Percentiles rank a stretch among this genome's conserved stretches.
These are phyloP conservation scores for Xestoiulus laeticollis DNA, from an alignment of 2,888 invertebrate genomes.

Conservation along the genomic window DNA sequence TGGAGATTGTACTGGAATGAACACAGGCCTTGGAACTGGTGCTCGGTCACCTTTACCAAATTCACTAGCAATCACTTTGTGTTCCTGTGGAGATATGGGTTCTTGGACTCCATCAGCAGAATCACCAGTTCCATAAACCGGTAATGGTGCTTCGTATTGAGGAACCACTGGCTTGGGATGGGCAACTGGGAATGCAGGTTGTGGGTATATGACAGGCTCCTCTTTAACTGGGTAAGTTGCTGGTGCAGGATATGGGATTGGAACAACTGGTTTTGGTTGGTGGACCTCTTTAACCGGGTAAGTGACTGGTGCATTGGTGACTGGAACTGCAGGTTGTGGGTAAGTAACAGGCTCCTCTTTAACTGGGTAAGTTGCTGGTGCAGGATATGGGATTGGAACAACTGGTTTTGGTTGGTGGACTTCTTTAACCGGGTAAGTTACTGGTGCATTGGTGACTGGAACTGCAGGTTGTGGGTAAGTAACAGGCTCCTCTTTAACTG, in stretches of 20 bases:
- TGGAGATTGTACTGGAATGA: not conserved
- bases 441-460: not conserved
- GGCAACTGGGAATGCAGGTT: not conserved
- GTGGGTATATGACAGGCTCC: not conserved
- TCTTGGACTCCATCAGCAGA: not conserved
- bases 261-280: no score
- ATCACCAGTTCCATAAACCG: not conserved
- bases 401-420: no score
- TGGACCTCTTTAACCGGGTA: no score
- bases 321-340: not conserved
- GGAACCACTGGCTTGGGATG: not conserved
- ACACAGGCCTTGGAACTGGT: not conserved
- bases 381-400: no score
- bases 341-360: not conserved
- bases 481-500: not conserved
- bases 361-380: not conserved
- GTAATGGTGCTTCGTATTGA: conserved; percentile 2
- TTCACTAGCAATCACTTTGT: not conserved
- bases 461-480: not conserved
- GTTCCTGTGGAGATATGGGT: not conserved
- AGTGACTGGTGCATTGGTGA: not conserved
- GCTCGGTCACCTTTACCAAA: not conserved
- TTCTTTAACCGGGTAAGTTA: no score
- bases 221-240: not conserved
- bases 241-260: no score